Evolutionary conservation across 1,140 invertebrate species (phyloP).

Genomic region (Philopotamus ludificatus): DNA sequence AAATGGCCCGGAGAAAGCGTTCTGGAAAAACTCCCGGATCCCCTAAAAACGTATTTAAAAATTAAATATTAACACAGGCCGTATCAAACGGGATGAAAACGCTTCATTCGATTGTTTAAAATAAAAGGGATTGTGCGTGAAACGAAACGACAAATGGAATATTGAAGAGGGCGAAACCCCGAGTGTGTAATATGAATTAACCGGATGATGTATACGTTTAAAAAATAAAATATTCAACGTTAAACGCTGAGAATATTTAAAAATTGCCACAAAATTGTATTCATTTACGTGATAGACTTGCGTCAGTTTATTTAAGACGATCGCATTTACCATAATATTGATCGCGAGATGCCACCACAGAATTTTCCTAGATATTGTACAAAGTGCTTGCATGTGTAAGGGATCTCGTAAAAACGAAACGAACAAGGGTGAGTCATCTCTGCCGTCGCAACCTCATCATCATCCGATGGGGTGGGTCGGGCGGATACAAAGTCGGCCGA

Average conservation of each 20-base stretch:
- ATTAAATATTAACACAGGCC: neutral
- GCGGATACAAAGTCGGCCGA: neutral
- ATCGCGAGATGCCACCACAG: neutral
- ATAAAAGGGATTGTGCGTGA: neutral
- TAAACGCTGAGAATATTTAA: too few relatives aligned
- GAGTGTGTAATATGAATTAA: too few relatives aligned
- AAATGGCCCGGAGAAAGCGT: too few relatives aligned
- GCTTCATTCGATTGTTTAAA: neutral
- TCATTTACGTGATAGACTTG: neutral
- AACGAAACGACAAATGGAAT: neutral
- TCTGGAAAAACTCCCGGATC: too few relatives aligned
- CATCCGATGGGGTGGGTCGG: neutral
- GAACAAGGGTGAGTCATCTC: neutral
- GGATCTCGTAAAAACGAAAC: neutral
- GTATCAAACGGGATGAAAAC: neutral
- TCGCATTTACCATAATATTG: neutral
- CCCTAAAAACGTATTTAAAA: neutral
- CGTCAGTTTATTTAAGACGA: neutral
- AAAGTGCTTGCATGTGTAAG: neutral
- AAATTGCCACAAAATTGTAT: neutral
- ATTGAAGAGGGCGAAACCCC: neutral
- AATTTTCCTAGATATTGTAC: neutral
- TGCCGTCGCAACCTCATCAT: neutral
- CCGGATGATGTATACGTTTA: too few relatives aligned
- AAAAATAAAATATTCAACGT: too few relatives aligned